Percentiles rank a stretch among this genome's conserved stretches.
These are phyloP conservation scores for Drosophila sucinea DNA, from an alignment of 1,140 invertebrate species.

Conservation along the genomic window DNA sequence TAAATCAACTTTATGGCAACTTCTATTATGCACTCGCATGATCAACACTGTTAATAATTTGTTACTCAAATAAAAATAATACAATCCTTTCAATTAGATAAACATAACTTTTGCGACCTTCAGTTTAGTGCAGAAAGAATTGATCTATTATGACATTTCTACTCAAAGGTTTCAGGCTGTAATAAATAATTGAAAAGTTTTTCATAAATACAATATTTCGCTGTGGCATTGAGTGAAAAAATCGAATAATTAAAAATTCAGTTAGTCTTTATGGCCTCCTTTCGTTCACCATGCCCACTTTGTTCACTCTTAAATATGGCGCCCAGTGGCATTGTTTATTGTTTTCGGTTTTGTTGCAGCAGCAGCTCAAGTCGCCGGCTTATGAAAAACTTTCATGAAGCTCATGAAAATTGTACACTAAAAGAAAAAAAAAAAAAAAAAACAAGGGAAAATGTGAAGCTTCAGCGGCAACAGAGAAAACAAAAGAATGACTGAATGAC, in stretches of 20 bases:
- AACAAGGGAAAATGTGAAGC: constrained; percentile 17
- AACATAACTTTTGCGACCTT: no score
- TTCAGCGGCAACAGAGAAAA: constrained; percentile 27
- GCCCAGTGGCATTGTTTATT: constrained; percentile 57
- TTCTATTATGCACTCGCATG: constrained; percentile 32
- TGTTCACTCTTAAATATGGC: not conserved
- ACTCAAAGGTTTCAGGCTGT: not conserved
- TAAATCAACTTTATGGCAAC: constrained; percentile 25
- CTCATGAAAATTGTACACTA: constrained; percentile 68
- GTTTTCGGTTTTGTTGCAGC: constrained; percentile 41
- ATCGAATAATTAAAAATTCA: constrained; percentile 76
- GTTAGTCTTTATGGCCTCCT: constrained; percentile 62
- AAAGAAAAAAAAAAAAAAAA: constrained; percentile 37
- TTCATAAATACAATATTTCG: constrained; percentile 45
- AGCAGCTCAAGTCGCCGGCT: constrained; percentile 40
- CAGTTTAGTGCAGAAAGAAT: no score
- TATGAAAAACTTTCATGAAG: constrained; percentile 58
- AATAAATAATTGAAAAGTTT: constrained; percentile 53
- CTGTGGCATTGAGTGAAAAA: constrained; percentile 47
- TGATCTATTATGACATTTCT: constrained; percentile 1
- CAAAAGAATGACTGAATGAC: constrained; percentile 46
- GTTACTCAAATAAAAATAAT: constrained; percentile 20
- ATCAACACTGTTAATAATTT: constrained; percentile 66
- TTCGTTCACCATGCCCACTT: no score
- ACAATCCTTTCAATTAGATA: not conserved